Evolutionary conservation across 2,888 invertebrate species (phyloP).

Genomic region (Tineola bisselliella): DNA sequence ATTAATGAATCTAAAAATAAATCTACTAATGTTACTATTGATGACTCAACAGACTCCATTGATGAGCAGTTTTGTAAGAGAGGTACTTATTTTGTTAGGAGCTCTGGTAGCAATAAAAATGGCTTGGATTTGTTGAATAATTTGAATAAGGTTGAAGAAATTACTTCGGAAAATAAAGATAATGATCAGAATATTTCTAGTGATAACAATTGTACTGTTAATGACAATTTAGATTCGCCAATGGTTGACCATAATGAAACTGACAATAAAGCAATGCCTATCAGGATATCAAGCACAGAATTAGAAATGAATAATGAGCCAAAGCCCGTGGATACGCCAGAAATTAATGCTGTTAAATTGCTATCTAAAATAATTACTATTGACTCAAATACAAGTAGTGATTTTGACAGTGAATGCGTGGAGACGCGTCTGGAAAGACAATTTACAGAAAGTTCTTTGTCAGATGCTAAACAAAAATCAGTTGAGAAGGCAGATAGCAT

Average conservation of each 20-base stretch:
- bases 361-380: slow-evolving; percentile 15
- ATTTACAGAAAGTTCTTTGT: too few relatives aligned
- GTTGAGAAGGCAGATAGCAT: too few relatives aligned
- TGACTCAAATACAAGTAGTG: slow-evolving; percentile 14
- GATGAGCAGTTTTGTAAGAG: neutral
- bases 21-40: neutral
- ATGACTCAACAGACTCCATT: neutral
- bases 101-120: neutral
- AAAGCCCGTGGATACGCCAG: too few relatives aligned
- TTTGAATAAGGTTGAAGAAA: neutral
- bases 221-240: too few relatives aligned
- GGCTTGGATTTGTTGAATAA: neutral
- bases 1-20: neutral
- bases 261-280: too few relatives aligned
- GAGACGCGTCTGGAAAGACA: slow-evolving; percentile 16
- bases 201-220: neutral
- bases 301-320: too few relatives aligned
- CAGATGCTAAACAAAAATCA: too few relatives aligned
- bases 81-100: slow-evolving; percentile 9
- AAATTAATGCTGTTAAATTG: too few relatives aligned
- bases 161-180: too few relatives aligned
- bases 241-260: too few relatives aligned
- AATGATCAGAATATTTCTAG: slow-evolving; percentile 12
- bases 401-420: slow-evolving; percentile 31
- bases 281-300: too few relatives aligned